Evolutionary conservation across 1,140 invertebrate genomes (phyloP).

Genomic region (Tigriopus japonicus): DNA sequence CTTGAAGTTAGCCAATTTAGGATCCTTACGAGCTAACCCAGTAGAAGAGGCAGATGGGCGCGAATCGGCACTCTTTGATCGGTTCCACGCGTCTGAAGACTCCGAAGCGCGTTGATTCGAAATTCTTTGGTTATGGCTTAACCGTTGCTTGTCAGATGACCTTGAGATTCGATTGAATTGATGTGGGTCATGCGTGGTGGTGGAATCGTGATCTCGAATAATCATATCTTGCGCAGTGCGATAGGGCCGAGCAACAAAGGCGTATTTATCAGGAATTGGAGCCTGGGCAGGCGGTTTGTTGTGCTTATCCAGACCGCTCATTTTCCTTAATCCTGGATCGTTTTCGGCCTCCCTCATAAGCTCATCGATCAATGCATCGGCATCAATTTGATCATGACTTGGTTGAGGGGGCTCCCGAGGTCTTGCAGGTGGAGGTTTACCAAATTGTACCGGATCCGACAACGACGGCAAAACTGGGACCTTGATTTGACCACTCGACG

Average conservation of each 20-base stretch:
- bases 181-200: not conserved
- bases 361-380: slow-evolving; percentile 1
- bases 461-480: too few relatives aligned
- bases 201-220: not conserved
- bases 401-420: not conserved
- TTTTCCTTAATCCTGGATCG: not conserved
- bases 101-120: not conserved
- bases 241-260: not conserved
- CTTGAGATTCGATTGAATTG: not conserved
- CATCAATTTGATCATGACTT: not conserved
- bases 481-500: too few relatives aligned
- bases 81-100: not conserved
- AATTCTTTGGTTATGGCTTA: too few relatives aligned
- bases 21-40: too few relatives aligned
- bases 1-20: not conserved
- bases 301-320: not conserved
- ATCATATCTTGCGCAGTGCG: not conserved
- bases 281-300: not conserved
- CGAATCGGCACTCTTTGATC: not conserved
- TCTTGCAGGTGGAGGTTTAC: too few relatives aligned
- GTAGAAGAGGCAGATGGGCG: too few relatives aligned
- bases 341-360: not conserved
- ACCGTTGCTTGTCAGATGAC: not conserved
- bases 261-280: not conserved
- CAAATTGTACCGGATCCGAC: too few relatives aligned